These are phyloP conservation scores for Mastomys coucha DNA, from an alignment of 2,113 vertebrate genomes.

Conservation along the genomic window DNA sequence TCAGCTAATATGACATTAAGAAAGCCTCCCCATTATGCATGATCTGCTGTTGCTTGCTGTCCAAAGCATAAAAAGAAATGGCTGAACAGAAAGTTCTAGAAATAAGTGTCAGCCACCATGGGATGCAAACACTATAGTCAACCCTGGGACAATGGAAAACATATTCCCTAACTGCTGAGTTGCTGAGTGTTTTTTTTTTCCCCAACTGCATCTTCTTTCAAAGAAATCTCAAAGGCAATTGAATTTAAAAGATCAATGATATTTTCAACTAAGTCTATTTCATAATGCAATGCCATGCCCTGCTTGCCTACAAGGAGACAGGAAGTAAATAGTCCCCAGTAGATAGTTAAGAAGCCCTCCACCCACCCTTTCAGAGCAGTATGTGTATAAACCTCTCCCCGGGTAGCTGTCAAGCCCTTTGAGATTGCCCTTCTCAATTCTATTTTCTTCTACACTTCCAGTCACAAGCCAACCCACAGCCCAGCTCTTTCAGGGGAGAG, in stretches of 20 bases:
- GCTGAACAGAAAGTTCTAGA: constrained; percentile 23
- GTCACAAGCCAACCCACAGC: background rate
- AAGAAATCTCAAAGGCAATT: constrained; percentile 8
- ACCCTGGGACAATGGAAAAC: background rate
- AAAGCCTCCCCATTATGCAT: background rate
- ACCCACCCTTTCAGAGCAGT: background rate
- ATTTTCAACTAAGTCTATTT: background rate
- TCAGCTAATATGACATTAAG: background rate
- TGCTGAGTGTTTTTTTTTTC: background rate
- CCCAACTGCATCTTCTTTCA: background rate
- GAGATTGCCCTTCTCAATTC: background rate
- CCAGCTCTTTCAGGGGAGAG: too few relatives aligned
- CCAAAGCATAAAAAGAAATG: constrained; percentile 2
- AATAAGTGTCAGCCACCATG: background rate
- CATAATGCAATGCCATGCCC: background rate
- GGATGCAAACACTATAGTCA: background rate
- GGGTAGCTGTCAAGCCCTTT: background rate
- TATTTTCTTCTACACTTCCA: background rate
- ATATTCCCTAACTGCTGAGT: background rate
- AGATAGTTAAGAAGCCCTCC: background rate
- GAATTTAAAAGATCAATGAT: background rate
- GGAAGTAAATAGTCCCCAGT: background rate
- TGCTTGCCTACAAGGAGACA: background rate
- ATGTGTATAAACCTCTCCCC: background rate
- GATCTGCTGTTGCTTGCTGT: constrained; percentile 23